Evolutionary conservation across 2,888 invertebrate genomes (phyloP).

Genomic region (Scaptomyza polygonia): DNA sequence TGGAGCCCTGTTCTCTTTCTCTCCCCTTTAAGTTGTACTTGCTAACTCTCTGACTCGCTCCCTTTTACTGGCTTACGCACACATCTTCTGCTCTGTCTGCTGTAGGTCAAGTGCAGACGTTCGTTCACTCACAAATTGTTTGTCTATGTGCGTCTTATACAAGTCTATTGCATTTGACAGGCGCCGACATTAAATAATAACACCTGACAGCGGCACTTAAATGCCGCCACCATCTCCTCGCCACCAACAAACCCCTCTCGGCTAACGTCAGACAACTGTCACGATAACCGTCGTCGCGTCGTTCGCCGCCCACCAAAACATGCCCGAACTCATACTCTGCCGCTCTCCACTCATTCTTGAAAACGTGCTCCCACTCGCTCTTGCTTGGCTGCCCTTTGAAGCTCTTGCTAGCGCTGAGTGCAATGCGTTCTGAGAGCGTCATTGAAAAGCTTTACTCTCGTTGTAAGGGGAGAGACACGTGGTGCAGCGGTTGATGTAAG

Average conservation of each 20-base stretch:
- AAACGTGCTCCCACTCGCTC: not conserved
- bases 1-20: no score
- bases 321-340: not conserved
- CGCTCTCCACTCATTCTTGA: not conserved
- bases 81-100: not conserved
- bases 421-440: slow-evolving; percentile 41
- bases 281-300: slow-evolving; percentile 4
- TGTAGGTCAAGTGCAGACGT: slow-evolving; percentile 68
- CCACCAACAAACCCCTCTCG: not conserved
- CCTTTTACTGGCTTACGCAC: not conserved
- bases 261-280: slow-evolving; percentile 10
- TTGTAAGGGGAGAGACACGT: slow-evolving; percentile 1
- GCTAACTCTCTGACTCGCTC: not conserved
- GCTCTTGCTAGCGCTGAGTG: slow-evolving; percentile 34
- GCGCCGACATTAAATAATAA: slow-evolving; percentile 70
- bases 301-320: not conserved
- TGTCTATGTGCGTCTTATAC: slow-evolving; percentile 45
- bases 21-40: no score
- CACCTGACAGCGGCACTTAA: slow-evolving; percentile 60
- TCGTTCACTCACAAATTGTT: slow-evolving; percentile 66
- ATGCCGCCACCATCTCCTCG: not conserved
- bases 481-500: slow-evolving; percentile 4
- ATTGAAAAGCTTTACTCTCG: slow-evolving; percentile 27
- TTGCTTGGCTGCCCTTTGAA: slow-evolving; percentile 30
- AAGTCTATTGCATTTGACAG: slow-evolving; percentile 68